Conservation (phyloP, 2,113 vertebrate genomes). For the Centropristis striata region DNA sequence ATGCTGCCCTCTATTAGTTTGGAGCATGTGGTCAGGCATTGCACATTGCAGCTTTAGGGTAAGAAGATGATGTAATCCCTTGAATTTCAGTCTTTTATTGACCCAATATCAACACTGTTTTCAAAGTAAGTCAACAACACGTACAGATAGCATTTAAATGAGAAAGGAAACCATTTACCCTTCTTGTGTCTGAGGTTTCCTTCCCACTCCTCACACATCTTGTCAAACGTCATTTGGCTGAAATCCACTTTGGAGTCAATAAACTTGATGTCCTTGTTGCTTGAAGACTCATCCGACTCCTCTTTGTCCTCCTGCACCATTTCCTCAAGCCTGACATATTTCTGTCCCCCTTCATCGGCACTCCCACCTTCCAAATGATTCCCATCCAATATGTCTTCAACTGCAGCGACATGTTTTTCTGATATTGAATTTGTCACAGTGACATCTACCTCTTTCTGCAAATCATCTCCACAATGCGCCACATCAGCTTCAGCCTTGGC, state of each 20-base stretch:
- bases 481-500: background rate
- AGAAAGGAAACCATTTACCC: constrained; percentile 31
- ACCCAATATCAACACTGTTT: too few relatives aligned
- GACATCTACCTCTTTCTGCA: background rate
- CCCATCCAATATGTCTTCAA: background rate
- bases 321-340: background rate
- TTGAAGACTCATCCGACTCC: constrained; percentile 4
- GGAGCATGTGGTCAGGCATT: too few relatives aligned
- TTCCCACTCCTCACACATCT: constrained; percentile 46
- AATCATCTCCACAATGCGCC: background rate
- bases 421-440: background rate
- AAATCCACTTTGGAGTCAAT: constrained; percentile 59
- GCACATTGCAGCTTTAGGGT: too few relatives aligned
- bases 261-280: constrained; percentile 62
- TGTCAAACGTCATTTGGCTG: background rate
- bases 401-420: background rate
- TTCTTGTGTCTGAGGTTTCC: constrained; percentile 47
- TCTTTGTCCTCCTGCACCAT: background rate
- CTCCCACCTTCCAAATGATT: background rate
- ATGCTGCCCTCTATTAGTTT: too few relatives aligned
- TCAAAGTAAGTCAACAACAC: too few relatives aligned
- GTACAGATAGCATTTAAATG: too few relatives aligned
- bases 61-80: too few relatives aligned
- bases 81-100: too few relatives aligned
- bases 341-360: background rate